Evolutionary conservation across 2,888 invertebrate genomes (phyloP).

Genomic region (Rhagophthalmus giganteus): DNA sequence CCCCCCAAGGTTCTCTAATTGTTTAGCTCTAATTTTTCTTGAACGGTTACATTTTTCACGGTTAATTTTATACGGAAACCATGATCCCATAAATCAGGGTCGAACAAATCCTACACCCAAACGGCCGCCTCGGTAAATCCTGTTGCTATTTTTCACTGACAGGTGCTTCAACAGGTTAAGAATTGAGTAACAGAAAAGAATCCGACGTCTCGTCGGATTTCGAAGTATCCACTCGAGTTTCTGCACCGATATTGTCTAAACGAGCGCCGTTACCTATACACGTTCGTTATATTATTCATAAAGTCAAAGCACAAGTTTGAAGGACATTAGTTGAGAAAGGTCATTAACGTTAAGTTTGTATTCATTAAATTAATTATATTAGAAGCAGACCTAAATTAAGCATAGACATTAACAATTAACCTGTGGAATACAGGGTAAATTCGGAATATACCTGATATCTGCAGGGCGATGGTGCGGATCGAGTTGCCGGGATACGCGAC

Average conservation of each 20-base stretch:
- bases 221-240: no score
- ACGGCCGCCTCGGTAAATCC: constrained; percentile 16
- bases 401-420: constrained; percentile 29
- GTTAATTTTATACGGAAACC: no score
- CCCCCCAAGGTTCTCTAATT: no score
- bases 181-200: constrained; percentile 1
- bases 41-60: no score
- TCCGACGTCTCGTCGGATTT: no score
- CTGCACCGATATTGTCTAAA: no score
- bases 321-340: no score
- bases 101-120: constrained; percentile 3
- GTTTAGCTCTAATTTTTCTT: no score
- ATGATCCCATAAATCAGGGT: constrained; percentile 3
- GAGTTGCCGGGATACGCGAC: constrained; percentile 40
- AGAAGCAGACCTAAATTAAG: constrained; percentile 7
- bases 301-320: no score
- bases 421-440: constrained; percentile 26
- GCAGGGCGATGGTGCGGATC: constrained; percentile 35
- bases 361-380: neutral
- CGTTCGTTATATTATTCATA: no score
- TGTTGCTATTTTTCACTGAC: constrained; percentile 24
- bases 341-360: neutral
- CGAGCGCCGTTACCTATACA: no score
- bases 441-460: constrained; percentile 27
- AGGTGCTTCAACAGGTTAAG: constrained; percentile 28